These are phyloP conservation scores for Poecilia velifera DNA, from an alignment of 2,797 vertebrate genomes.

Conservation along the genomic window DNA sequence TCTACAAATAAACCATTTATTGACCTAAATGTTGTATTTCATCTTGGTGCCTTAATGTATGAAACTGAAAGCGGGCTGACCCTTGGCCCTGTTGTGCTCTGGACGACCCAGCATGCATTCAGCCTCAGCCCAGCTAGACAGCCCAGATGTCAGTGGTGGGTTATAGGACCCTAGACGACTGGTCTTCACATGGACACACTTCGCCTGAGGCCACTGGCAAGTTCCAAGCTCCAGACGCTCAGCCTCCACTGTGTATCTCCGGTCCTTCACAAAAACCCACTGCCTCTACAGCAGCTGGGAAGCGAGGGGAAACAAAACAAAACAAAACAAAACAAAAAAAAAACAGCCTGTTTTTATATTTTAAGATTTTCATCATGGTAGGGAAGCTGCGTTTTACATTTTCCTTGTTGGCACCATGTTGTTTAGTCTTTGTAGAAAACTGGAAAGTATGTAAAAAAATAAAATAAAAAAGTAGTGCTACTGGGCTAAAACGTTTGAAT, in stretches of 20 bases:
- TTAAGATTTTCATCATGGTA: slow-evolving; percentile 70
- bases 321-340: slow-evolving; percentile 44
- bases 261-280: slow-evolving; percentile 36
- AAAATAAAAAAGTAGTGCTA: slow-evolving; percentile 42
- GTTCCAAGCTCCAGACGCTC: slow-evolving; percentile 66
- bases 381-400: slow-evolving; percentile 60
- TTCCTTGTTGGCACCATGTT: slow-evolving; percentile 28
- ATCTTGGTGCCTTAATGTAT: slow-evolving; percentile 44
- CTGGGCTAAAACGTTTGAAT: slow-evolving; percentile 34
- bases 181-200: slow-evolving; percentile 60
- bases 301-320: slow-evolving; percentile 63
- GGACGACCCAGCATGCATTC: slow-evolving; percentile 70
- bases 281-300: slow-evolving; percentile 61
- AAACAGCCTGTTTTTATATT: slow-evolving; percentile 68
- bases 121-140: slow-evolving; percentile 65
- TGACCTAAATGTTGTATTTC: slow-evolving; percentile 25
- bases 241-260: slow-evolving; percentile 47
- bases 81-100: slow-evolving; percentile 60
- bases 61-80: slow-evolving; percentile 69
- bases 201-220: slow-evolving; percentile 57
- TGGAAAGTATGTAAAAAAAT: slow-evolving; percentile 70
- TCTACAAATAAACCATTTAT: slow-evolving; percentile 15
- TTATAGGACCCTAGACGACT: slow-evolving; percentile 66
- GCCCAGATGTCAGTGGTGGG: slow-evolving; percentile 75
- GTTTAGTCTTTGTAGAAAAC: slow-evolving; percentile 75